Evolutionary conservation across 2,113 vertebrate species (phyloP).

Genomic region (Sigmodon hispidus): DNA sequence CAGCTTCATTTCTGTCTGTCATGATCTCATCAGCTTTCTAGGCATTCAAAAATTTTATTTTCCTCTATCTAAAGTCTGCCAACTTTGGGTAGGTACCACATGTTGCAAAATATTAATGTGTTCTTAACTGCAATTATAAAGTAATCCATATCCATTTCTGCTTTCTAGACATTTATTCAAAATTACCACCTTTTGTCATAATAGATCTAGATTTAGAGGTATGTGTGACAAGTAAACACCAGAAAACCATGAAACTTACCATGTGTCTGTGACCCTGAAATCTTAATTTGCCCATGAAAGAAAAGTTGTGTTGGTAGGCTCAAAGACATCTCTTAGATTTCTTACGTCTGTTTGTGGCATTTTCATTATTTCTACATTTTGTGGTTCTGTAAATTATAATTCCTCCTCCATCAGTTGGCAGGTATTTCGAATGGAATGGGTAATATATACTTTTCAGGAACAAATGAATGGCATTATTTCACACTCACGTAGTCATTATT

Average conservation of each 20-base stretch:
- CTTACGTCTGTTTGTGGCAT: not conserved
- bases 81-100: not conserved
- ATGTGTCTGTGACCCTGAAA: not conserved
- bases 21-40: not conserved
- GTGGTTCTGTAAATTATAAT: constrained; percentile 8
- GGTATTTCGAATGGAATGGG: constrained; percentile 41
- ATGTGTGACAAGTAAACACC: not conserved
- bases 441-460: constrained; percentile 53
- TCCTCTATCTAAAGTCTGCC: constrained; percentile 7
- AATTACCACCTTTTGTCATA: not conserved
- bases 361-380: constrained; percentile 60
- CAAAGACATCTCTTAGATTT: constrained; percentile 46
- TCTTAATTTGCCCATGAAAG: not conserved
- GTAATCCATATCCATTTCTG: not conserved
- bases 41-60: constrained; percentile 7
- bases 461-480: constrained; percentile 22
- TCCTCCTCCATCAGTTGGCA: constrained; percentile 43
- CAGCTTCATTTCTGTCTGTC: constrained; percentile 4
- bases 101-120: not conserved
- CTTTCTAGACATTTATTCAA: not conserved
- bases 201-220: not conserved
- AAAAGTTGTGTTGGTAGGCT: constrained; percentile 31
- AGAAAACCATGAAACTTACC: not conserved
- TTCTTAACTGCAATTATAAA: constrained; percentile 35
- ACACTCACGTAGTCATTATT: not conserved